Conservation (phyloP, 1,140 invertebrate genomes). For the Dysdera silvatica region DNA sequence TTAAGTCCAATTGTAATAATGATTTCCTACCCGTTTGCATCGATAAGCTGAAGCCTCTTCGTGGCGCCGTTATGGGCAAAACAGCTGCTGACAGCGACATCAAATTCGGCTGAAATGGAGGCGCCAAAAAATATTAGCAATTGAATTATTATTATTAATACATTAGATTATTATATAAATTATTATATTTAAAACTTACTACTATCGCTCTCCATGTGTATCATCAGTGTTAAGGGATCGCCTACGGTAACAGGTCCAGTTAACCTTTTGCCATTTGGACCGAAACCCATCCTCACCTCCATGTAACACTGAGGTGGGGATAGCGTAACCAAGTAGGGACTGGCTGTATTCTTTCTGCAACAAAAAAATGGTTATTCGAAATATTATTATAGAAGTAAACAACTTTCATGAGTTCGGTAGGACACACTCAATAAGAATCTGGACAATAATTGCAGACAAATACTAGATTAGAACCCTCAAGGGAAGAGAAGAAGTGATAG, state of each 20-base stretch:
- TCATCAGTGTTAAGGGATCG: conserved; percentile 81
- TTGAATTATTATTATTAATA: too few relatives aligned
- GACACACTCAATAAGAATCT: too few relatives aligned
- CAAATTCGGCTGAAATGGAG: conserved; percentile 69
- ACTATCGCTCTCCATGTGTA: conserved; percentile 89
- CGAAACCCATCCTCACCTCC: conserved; percentile 81
- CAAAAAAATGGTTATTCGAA: not conserved
- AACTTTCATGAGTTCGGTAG: not conserved
- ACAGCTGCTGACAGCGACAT: conserved; percentile 92
- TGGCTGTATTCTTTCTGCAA: conserved; percentile 57
- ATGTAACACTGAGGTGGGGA: conserved; percentile 90
- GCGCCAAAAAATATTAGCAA: too few relatives aligned
- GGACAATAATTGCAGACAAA: too few relatives aligned
- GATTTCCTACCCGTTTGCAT: conserved; percentile 76
- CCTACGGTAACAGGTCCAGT: conserved; percentile 82
- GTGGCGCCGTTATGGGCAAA: conserved; percentile 87
- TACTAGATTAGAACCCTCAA: too few relatives aligned
- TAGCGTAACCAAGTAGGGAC: conserved; percentile 86
- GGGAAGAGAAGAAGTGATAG: too few relatives aligned
- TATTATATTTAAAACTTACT: conserved; percentile 50
- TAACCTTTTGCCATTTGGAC: conserved; percentile 69
- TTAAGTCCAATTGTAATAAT: too few relatives aligned
- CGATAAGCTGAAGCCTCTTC: conserved; percentile 82
- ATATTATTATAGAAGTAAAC: conserved; percentile 1
- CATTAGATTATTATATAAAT: not conserved